A percentile compares a stretch with the other conserved stretches of the same genome.
These are phyloP conservation scores for Microtus oregoni DNA, from an alignment of 2,113 vertebrate genomes.

Conservation along the genomic window DNA sequence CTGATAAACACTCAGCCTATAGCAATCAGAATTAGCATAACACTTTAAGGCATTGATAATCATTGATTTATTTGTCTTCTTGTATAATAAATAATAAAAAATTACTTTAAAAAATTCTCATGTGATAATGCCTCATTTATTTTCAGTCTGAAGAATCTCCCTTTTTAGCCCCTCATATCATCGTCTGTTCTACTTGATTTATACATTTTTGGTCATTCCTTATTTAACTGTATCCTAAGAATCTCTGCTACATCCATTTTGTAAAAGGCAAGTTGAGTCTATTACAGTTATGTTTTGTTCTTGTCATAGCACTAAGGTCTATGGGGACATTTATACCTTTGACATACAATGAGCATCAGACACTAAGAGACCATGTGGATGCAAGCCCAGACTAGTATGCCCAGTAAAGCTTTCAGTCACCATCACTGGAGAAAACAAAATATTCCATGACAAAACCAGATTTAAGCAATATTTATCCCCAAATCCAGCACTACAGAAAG, in stretches of 20 bases:
- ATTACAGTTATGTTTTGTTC: not conserved
- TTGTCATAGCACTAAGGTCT: not conserved
- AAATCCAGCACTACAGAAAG: too few species aligned
- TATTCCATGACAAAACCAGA: too few species aligned
- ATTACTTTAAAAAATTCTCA: not conserved
- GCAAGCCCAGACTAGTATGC: too few species aligned
- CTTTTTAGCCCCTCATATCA: not conserved
- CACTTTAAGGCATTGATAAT: not conserved
- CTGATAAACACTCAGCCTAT: not conserved
- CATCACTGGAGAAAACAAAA: too few species aligned
- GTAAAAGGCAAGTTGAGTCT: constrained; percentile 29
- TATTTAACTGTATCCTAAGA: not conserved
- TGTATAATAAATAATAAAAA: not conserved
- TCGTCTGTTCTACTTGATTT: constrained; percentile 17
- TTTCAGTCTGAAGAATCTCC: constrained; percentile 3
- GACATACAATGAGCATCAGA: not conserved
- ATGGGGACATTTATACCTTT: not conserved
- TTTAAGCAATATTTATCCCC: too few species aligned
- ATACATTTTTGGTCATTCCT: not conserved
- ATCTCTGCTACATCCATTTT: constrained; percentile 1
- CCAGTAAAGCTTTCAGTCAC: too few species aligned
- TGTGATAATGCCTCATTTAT: not conserved
- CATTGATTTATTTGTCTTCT: constrained; percentile 28
- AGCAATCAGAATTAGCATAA: not conserved
- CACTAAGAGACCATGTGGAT: too few species aligned